phyloP scores from a whole-genome alignment of 1,140 invertebrate species.

The Drosophila sp. region DNA sequence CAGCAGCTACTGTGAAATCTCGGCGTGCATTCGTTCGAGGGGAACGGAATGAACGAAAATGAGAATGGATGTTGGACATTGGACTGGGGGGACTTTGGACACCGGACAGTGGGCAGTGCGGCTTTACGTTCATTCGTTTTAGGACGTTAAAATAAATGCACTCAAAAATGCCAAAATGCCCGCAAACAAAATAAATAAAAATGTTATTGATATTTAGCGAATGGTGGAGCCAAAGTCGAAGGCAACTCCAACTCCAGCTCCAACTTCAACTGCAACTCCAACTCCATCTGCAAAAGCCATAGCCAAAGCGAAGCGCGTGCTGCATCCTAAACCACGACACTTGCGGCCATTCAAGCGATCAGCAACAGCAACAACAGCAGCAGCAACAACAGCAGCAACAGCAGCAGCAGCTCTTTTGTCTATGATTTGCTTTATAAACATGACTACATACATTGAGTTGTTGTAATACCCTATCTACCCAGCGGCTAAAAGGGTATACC shows the following conservation, averaged over 20 bases:
- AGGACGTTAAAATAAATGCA: conserved; percentile 80
- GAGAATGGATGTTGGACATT: conserved; percentile 10
- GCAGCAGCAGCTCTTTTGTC: conserved; percentile 67
- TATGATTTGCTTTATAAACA: conserved; percentile 76
- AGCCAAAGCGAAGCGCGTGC: conserved; percentile 47
- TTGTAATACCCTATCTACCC: not conserved
- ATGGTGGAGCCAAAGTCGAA: conserved; percentile 38
- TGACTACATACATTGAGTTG: conserved; percentile 29
- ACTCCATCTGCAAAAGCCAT: not conserved
- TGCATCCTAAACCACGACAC: conserved; percentile 59
- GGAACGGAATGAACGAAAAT: conserved; percentile 9
- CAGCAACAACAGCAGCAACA: conserved; percentile 27
- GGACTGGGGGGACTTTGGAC: not conserved
- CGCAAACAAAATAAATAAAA: conserved; percentile 80
- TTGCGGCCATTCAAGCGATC: conserved; percentile 59
- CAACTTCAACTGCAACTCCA: no score
- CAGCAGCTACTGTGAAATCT: conserved; percentile 62
- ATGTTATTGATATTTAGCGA: conserved; percentile 80
- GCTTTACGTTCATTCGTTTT: conserved; percentile 50
- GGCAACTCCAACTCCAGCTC: not conserved
- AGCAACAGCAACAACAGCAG: not conserved
- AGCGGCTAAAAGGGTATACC: not conserved
- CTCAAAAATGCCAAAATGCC: conserved; percentile 81
- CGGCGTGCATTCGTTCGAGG: conserved; percentile 53
- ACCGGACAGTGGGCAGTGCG: conserved; percentile 20